Conservation (phyloP, 2,797 vertebrate genomes). For the Botia kubotai region DNA sequence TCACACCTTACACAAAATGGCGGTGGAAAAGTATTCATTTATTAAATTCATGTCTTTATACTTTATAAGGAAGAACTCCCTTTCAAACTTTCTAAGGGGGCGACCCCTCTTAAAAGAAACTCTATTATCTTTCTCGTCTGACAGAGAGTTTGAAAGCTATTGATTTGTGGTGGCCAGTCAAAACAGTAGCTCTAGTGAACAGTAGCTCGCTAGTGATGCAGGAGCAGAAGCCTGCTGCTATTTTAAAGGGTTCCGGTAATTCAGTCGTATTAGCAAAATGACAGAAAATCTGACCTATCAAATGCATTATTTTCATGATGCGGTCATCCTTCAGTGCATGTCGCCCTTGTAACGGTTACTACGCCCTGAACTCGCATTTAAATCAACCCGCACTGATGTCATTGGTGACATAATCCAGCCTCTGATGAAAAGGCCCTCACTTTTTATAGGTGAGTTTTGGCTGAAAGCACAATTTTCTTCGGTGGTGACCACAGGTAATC, state of each 20-base stretch:
- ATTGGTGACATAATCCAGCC: neutral
- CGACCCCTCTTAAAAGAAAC: too few species aligned
- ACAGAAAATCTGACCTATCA: neutral
- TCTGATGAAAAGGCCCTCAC: neutral
- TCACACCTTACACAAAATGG: neutral
- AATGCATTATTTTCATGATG: neutral
- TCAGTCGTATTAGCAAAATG: neutral
- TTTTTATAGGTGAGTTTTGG: neutral
- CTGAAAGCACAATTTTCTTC: constrained; percentile 2
- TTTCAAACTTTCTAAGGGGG: too few species aligned
- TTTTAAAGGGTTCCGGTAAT: neutral
- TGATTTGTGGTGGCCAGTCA: neutral
- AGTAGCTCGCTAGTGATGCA: neutral
- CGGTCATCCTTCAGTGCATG: neutral
- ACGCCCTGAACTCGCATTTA: neutral
- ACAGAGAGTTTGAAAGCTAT: neutral
- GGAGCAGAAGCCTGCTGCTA: neutral
- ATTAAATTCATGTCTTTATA: too few species aligned
- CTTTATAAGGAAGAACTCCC: neutral
- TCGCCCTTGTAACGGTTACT: neutral
- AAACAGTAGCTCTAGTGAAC: neutral
- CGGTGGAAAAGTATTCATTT: too few species aligned
- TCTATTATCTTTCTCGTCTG: too few species aligned
- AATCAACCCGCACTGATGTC: neutral
- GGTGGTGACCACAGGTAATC: neutral